These are phyloP conservation scores for Hypercompe scribonia DNA, from an alignment of 2,888 invertebrate species.

Conservation along the genomic window DNA sequence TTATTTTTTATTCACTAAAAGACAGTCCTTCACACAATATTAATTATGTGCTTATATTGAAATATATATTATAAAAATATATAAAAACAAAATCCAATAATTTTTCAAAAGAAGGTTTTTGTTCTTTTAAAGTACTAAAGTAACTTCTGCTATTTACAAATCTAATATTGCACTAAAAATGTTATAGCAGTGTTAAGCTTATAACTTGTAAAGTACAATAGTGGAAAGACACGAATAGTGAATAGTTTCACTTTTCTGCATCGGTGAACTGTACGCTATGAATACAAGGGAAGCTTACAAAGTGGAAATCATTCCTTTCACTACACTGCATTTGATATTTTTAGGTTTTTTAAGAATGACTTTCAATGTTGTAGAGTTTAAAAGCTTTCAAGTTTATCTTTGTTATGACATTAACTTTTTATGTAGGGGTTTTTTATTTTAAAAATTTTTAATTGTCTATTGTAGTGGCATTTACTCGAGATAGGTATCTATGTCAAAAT, in stretches of 20 bases:
- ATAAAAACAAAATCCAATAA: neutral
- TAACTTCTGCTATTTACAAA: neutral
- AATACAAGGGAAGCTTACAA: slow-evolving; percentile 78
- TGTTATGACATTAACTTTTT: neutral
- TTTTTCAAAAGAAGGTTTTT: neutral
- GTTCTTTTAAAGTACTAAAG: neutral
- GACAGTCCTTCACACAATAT: too few species aligned
- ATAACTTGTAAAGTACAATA: slow-evolving; percentile 47
- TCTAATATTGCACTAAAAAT: neutral
- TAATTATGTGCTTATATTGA: too few species aligned
- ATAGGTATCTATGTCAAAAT: neutral
- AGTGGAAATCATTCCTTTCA: slow-evolving; percentile 72
- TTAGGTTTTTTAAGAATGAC: slow-evolving; percentile 7
- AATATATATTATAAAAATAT: too few species aligned
- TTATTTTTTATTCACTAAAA: too few species aligned
- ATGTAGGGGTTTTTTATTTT: neutral
- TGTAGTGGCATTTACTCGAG: neutral
- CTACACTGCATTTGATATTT: slow-evolving; percentile 56
- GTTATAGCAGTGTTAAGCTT: slow-evolving; percentile 24
- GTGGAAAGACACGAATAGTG: slow-evolving; percentile 62
- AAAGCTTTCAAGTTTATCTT: neutral
- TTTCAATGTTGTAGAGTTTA: neutral
- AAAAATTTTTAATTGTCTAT: too few species aligned
- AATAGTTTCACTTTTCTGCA: slow-evolving; percentile 84
- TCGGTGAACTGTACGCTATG: slow-evolving; percentile 75